Conservation (phyloP, 2,797 vertebrate genomes). For the Syncerus caffer region DNA sequence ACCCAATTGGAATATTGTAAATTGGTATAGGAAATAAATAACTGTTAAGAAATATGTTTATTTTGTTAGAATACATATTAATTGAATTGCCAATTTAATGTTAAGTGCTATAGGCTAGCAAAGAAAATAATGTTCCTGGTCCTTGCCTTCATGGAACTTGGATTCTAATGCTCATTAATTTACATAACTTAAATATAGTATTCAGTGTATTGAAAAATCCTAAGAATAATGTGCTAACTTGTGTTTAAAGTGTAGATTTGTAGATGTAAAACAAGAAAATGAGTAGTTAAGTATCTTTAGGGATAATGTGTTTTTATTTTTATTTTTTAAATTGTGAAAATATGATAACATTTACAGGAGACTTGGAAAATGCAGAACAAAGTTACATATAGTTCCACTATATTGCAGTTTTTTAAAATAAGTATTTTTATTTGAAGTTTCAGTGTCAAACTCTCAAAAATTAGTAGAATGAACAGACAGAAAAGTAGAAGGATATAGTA, state of each 20-base stretch:
- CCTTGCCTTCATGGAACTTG: constrained; percentile 6
- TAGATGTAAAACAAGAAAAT: constrained; percentile 18
- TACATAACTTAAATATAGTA: constrained; percentile 31
- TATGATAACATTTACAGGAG: not conserved
- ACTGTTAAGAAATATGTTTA: constrained; percentile 29
- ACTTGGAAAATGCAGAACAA: not conserved
- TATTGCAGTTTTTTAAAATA: not conserved
- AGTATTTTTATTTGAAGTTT: not conserved
- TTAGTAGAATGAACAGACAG: not conserved
- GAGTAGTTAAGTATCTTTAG: constrained; percentile 14
- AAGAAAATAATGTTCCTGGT: not conserved
- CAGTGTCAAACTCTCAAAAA: not conserved
- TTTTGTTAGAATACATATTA: not conserved
- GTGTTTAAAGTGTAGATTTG: constrained; percentile 37
- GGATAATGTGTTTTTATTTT: not conserved
- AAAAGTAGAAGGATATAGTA: not conserved
- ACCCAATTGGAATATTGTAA: not conserved
- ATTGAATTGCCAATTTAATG: not conserved
- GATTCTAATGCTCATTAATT: not conserved
- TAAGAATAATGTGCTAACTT: not conserved
- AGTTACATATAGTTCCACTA: not conserved
- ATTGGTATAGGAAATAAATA: constrained; percentile 18
- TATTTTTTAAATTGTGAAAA: not conserved
- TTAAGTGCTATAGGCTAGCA: constrained; percentile 8
- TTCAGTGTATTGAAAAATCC: constrained; percentile 6